Conservation (phyloP, 2,888 invertebrate species). For the Ramazzottius varieornatus region DNA sequence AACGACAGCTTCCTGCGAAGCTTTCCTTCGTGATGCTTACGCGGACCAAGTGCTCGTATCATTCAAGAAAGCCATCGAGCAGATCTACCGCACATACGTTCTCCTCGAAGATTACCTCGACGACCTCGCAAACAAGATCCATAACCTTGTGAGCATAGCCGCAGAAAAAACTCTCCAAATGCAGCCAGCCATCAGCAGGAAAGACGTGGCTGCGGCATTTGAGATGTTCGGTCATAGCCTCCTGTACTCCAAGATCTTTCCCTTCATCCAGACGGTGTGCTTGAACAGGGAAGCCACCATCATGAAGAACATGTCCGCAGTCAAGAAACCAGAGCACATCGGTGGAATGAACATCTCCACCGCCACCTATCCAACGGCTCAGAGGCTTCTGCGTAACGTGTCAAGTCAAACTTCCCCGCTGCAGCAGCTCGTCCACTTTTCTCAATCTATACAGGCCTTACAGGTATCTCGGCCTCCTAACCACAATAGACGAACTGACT, state of each 20-base stretch:
- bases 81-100: background rate
- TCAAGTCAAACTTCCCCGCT: background rate
- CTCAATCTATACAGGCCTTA: background rate
- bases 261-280: background rate
- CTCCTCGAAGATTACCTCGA: background rate
- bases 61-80: background rate
- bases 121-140: background rate
- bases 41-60: background rate
- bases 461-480: background rate
- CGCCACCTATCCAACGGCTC: background rate
- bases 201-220: background rate
- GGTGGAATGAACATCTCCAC: background rate
- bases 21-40: background rate
- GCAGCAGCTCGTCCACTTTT: background rate
- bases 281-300: background rate
- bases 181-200: background rate
- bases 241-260: background rate
- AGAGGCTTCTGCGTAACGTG: background rate
- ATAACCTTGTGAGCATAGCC: background rate
- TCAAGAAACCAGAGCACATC: background rate
- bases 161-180: background rate
- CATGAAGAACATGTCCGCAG: background rate
- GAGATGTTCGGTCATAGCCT: background rate
- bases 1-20: background rate
- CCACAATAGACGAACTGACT: no score